Evolutionary conservation across 2,797 vertebrate species (phyloP).

Genomic region (Echiichthys vipera): DNA sequence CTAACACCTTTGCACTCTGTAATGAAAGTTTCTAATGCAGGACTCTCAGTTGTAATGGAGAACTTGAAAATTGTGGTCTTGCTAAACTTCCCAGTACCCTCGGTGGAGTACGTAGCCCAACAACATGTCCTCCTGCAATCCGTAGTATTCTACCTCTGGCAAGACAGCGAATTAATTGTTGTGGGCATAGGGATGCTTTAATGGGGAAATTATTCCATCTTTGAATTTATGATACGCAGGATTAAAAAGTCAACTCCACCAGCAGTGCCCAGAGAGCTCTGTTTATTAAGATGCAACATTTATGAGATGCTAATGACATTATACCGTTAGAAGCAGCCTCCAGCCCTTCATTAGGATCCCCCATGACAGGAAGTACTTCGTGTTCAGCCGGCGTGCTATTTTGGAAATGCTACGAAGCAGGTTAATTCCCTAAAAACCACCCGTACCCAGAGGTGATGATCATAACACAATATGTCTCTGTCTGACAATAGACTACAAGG

Average conservation of each 20-base stretch:
- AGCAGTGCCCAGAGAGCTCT: conserved; percentile 19
- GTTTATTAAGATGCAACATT: conserved; percentile 44
- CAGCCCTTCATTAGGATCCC: conserved; percentile 38
- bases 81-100: background rate
- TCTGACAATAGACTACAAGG: background rate
- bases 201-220: background rate
- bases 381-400: background rate
- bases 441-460: background rate
- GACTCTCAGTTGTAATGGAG: background rate
- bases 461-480: background rate
- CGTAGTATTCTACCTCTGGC: background rate
- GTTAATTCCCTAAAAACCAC: background rate
- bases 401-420: background rate
- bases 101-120: no score
- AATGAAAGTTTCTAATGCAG: background rate
- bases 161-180: background rate
- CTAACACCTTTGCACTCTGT: background rate
- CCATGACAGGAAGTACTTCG: background rate
- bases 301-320: conserved; percentile 53
- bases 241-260: conserved; percentile 21
- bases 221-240: background rate
- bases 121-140: background rate
- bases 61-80: background rate
- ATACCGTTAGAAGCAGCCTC: conserved; percentile 22
- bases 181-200: conserved; percentile 10